phyloP scores from a whole-genome alignment of 2,888 invertebrate genomes.

The Dicroscelio sp. region DNA sequence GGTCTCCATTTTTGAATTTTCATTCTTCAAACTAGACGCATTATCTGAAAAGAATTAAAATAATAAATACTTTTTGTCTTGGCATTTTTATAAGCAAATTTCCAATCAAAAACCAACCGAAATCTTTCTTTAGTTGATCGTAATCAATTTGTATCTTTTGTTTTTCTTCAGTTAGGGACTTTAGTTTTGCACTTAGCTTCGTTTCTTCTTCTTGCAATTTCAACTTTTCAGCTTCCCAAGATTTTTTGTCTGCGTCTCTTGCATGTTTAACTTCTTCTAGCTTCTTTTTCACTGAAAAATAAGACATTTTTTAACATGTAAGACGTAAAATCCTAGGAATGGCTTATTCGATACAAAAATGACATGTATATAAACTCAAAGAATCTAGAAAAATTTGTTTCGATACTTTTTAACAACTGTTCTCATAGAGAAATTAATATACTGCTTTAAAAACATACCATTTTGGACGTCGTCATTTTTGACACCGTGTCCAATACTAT shows the following conservation, averaged over 20 bases:
- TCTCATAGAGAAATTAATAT: too few relatives aligned
- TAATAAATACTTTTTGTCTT: slow-evolving; percentile 4
- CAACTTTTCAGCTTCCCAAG: slow-evolving; percentile 92
- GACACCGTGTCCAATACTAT: slow-evolving; percentile 90
- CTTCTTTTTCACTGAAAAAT: slow-evolving; percentile 92
- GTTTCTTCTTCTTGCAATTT: slow-evolving; percentile 92
- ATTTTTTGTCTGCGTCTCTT: slow-evolving; percentile 89
- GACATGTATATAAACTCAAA: too few relatives aligned
- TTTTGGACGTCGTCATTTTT: slow-evolving; percentile 85
- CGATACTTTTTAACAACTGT: too few relatives aligned
- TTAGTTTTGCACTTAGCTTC: slow-evolving; percentile 91
- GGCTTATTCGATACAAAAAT: too few relatives aligned
- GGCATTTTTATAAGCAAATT: slow-evolving; percentile 4
- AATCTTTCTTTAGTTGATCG: slow-evolving; percentile 92
- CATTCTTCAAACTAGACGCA: slow-evolving; percentile 91
- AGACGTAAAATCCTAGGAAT: too few relatives aligned
- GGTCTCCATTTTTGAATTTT: slow-evolving; percentile 92
- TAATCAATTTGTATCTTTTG: slow-evolving; percentile 93
- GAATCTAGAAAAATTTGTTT: too few relatives aligned
- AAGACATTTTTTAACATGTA: too few relatives aligned
- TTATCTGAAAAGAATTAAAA: slow-evolving; percentile 91
- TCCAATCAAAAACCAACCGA: slow-evolving; percentile 91
- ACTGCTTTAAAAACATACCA: too few relatives aligned
- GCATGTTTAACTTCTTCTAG: slow-evolving; percentile 92
- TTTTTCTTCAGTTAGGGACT: slow-evolving; percentile 91